phyloP scores from a whole-genome alignment of 2,113 vertebrate genomes.

The Tychaedon coryphoeus region DNA sequence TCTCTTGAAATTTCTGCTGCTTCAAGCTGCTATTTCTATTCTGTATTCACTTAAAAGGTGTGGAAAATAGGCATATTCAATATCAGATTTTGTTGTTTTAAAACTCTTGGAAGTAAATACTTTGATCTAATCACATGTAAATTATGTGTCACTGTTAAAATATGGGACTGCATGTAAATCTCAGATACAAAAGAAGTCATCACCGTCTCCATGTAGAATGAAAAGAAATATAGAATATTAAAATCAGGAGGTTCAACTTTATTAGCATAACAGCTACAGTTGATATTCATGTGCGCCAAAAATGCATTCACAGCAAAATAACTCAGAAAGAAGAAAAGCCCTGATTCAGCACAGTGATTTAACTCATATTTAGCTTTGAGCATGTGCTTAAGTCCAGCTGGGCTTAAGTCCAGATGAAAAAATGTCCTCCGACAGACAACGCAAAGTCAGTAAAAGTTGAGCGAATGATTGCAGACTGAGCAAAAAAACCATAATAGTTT shows the following conservation, averaged over 20 bases:
- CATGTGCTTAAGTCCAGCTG: slow-evolving; percentile 23
- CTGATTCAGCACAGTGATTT: slow-evolving; percentile 58
- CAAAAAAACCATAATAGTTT: background rate
- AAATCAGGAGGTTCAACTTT: slow-evolving; percentile 52
- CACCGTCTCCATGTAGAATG: slow-evolving; percentile 52
- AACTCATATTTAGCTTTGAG: slow-evolving; percentile 36
- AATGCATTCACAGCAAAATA: slow-evolving; percentile 64
- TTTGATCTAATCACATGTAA: slow-evolving; percentile 72
- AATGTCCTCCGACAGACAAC: background rate
- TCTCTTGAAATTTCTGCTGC: slow-evolving; percentile 59
- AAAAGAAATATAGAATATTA: slow-evolving; percentile 66
- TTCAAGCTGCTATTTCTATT: slow-evolving; percentile 59
- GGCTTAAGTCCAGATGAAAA: slow-evolving; percentile 24
- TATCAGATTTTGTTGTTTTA: slow-evolving; percentile 64
- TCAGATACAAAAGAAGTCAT: slow-evolving; percentile 65
- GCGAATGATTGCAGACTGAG: background rate
- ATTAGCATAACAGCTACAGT: slow-evolving; percentile 63
- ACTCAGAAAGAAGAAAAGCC: slow-evolving; percentile 53
- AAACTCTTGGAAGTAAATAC: slow-evolving; percentile 60
- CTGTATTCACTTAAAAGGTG: slow-evolving; percentile 57
- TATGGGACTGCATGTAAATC: slow-evolving; percentile 65
- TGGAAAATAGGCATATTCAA: slow-evolving; percentile 49
- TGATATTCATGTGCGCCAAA: slow-evolving; percentile 61
- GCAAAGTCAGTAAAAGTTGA: background rate
- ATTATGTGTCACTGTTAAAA: slow-evolving; percentile 70